Base-by-base conservation (phyloP, 2,888 invertebrate genomes). In the Tachina fera region DNA sequence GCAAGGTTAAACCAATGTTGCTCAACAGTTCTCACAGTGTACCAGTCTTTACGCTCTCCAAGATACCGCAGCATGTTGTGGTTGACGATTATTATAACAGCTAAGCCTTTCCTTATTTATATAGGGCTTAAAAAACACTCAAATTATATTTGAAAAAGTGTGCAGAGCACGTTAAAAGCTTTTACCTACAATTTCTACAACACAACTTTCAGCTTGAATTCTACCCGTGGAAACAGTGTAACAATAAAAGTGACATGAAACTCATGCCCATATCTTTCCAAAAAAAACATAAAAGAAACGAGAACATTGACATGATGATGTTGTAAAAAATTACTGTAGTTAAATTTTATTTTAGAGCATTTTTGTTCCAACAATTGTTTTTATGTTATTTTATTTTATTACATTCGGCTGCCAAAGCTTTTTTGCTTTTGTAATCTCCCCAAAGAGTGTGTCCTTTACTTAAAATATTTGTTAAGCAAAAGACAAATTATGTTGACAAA, bases 401-500 rank as follows among this genome's bases (percentile, higher is more conserved):
- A 11, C 43, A 53, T 63, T 60, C 68, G 53, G 53, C 53, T 81
- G 81, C 61, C 81, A 81, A 81, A 61, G 72, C 51, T 53, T 45
- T 53, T 45, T 5, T 72, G 51, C 58, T 22, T n/a, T 4, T 79
- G 71, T 61, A 76, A 76, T 76, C 71, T 71, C 16, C 31, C 43
- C 22, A 31, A 41, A 63, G 68, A 75, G 51, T 31, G 53, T 78
- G 53, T 77, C 60, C 67, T 75, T 78, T 75, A 75, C 72, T 76
- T 79, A 19, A 67, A 72, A 65, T 83, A 63, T 85, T 67, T 82
- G 51, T 70, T 75, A 22, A 63, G 53, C 22, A 70, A 47, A 74
- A 86, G 61, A 86, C 76, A 83, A 86, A 86, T 79, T 79, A 79
- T 86, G 65, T 86, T 81, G 75, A 76, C 79, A 86, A 76, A 71